Percentiles rank a stretch among this genome's conserved stretches.
Evolutionary conservation across 1,140 invertebrate species (phyloP).

Genomic region (Pectinophora gossypiella): DNA sequence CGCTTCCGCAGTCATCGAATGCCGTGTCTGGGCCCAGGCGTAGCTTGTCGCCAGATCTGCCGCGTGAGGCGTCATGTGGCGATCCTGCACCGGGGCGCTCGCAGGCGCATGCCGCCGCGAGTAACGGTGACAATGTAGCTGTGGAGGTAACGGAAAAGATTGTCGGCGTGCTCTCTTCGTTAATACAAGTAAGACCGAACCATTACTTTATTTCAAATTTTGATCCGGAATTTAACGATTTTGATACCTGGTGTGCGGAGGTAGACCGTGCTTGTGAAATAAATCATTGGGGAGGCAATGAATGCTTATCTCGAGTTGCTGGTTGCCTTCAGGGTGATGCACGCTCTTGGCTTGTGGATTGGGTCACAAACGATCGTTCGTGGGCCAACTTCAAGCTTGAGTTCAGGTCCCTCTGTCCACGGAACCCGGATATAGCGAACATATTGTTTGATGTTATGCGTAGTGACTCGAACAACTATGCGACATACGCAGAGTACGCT

Average conservation of each 20-base stretch:
- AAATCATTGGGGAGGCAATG: slow-evolving; percentile 12
- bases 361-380: slow-evolving; percentile 14
- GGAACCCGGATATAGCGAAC: slow-evolving; percentile 5
- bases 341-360: slow-evolving; percentile 15
- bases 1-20: too few species aligned
- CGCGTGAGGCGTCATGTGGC: too few species aligned
- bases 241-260: slow-evolving; percentile 18
- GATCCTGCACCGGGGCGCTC: too few species aligned
- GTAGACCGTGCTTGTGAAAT: slow-evolving; percentile 5
- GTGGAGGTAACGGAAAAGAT: too few species aligned
- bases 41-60: too few species aligned
- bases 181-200: too few species aligned
- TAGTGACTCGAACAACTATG: slow-evolving; percentile 8
- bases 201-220: too few species aligned
- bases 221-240: too few species aligned
- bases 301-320: slow-evolving; percentile 13
- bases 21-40: too few species aligned
- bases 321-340: slow-evolving; percentile 17
- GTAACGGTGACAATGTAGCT: too few species aligned
- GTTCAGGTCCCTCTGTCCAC: slow-evolving; percentile 13
- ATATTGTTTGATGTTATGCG: slow-evolving; percentile 16
- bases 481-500: slow-evolving; percentile 14
- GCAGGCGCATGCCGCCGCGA: too few species aligned
- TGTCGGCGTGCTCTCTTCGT: too few species aligned
- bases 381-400: slow-evolving; percentile 17